Evolutionary conservation across 2,888 invertebrate genomes (phyloP).

Genomic region (Dynastes tityus): DNA sequence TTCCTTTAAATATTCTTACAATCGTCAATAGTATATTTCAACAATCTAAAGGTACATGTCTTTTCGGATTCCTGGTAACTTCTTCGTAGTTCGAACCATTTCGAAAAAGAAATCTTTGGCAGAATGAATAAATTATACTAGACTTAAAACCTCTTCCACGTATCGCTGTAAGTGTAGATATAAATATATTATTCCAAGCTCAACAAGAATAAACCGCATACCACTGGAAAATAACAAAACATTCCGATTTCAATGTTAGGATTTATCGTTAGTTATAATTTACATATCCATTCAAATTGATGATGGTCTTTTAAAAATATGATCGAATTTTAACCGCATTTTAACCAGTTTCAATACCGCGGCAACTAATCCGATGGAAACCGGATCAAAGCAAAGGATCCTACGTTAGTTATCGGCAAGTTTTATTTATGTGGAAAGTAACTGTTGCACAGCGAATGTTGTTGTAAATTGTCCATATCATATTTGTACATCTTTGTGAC

Average conservation of each 20-base stretch:
- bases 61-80: no score
- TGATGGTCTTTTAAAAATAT: not conserved
- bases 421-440: not conserved
- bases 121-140: no score
- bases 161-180: no score
- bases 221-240: slow-evolving; percentile 8
- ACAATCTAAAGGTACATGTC: no score
- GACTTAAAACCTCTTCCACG: no score
- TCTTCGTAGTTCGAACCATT: no score
- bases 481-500: not conserved
- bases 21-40: no score
- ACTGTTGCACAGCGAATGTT: not conserved
- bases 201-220: not conserved
- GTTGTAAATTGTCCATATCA: not conserved
- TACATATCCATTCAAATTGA: not conserved
- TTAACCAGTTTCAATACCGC: slow-evolving; percentile 7
- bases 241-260: not conserved
- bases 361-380: slow-evolving; percentile 7
- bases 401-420: not conserved
- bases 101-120: no score
- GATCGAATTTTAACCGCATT: slow-evolving; percentile 13
- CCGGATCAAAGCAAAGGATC: slow-evolving; percentile 5
- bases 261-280: no score
- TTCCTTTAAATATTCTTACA: no score
- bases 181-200: no score